phyloP scores from a whole-genome alignment of 2,797 vertebrate species.

The Tragelaphus eurycerus region DNA sequence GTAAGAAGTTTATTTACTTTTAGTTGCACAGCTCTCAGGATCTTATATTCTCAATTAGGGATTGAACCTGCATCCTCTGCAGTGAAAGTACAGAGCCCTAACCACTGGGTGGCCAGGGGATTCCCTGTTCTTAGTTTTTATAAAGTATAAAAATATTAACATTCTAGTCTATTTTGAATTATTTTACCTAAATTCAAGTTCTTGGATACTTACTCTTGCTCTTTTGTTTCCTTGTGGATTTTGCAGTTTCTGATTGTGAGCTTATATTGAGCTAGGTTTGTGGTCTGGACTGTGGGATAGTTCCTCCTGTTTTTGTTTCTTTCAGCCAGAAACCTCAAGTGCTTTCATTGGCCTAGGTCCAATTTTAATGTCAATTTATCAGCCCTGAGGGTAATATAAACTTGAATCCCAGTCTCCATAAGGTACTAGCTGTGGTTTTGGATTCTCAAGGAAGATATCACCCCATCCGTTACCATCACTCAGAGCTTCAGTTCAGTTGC shows the following conservation, averaged over 20 bases:
- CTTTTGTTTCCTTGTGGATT: background rate
- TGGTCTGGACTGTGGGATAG: background rate
- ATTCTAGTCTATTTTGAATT: background rate
- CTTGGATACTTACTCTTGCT: background rate
- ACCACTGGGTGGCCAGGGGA: background rate
- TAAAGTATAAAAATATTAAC: background rate
- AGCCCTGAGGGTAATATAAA: background rate
- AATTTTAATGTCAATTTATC: slow-evolving; percentile 16
- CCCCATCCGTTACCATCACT: background rate
- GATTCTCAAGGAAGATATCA: background rate
- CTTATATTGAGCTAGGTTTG: background rate
- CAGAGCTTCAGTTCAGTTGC: background rate
- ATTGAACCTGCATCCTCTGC: background rate
- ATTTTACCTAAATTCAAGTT: background rate
- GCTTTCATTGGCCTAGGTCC: background rate
- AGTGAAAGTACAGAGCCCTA: background rate
- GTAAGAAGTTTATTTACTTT: background rate
- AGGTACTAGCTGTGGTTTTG: background rate
- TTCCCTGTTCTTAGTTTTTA: background rate
- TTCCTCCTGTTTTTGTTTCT: background rate
- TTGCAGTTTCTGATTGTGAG: background rate
- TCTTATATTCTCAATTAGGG: background rate
- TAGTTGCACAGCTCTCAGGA: background rate
- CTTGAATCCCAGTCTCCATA: background rate
- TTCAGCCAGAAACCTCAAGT: slow-evolving; percentile 10